Percentiles rank a stretch among this genome's conserved stretches.
phyloP scores from a whole-genome alignment of 2,113 vertebrate species.

The Melospiza georgiana region DNA sequence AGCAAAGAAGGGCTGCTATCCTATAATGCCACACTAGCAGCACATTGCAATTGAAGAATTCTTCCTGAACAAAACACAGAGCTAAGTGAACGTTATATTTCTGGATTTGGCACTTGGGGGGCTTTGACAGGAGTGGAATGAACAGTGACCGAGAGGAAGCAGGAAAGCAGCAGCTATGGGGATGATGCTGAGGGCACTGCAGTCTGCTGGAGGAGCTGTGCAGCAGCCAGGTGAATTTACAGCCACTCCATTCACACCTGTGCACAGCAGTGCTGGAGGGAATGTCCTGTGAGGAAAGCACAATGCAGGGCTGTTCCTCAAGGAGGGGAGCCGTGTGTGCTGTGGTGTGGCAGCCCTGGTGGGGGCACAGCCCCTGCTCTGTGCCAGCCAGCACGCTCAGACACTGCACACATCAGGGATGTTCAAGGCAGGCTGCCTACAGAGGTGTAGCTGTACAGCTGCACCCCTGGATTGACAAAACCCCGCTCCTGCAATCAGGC shows the following conservation, averaged over 20 bases:
- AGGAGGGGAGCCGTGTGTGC: constrained; percentile 41
- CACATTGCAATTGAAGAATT: background rate
- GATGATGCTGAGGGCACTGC: background rate
- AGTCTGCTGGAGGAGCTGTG: constrained; percentile 29
- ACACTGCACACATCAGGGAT: background rate
- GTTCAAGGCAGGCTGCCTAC: background rate
- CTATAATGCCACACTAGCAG: background rate
- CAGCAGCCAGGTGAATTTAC: constrained; percentile 62
- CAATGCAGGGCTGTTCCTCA: constrained; percentile 45
- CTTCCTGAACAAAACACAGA: background rate
- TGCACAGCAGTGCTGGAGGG: background rate
- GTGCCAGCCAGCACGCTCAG: background rate
- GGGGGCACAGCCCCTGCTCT: background rate
- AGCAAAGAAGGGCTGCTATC: background rate
- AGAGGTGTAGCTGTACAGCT: background rate
- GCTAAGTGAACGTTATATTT: constrained; percentile 50
- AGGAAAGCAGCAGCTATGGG: background rate
- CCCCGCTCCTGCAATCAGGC: background rate
- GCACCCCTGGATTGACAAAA: background rate
- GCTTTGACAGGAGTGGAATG: background rate
- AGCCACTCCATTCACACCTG: constrained; percentile 2
- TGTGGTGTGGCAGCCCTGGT: background rate
- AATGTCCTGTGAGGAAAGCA: constrained; percentile 61
- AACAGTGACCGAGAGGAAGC: background rate
- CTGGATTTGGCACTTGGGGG: background rate